These are phyloP conservation scores for Drosophila pallidifrons DNA, from an alignment of 1,140 invertebrate species.

Conservation along the genomic window DNA sequence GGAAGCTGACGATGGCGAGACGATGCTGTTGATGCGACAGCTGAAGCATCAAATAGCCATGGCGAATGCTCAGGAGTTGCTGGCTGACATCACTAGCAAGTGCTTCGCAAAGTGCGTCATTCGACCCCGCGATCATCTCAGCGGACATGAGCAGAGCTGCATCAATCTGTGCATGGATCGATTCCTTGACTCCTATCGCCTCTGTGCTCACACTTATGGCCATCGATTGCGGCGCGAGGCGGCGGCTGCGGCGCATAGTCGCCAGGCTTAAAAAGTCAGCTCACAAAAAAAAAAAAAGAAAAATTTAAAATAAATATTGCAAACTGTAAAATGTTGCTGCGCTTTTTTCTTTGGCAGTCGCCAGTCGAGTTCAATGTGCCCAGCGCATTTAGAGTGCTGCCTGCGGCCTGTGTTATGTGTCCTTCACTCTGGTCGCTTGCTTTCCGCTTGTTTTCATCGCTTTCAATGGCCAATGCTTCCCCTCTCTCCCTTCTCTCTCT, in stretches of 20 bases:
- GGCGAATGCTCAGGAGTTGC: slow-evolving; percentile 39
- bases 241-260: neutral
- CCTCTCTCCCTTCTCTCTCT: no score
- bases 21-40: slow-evolving; percentile 15
- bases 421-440: neutral
- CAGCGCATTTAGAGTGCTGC: no score
- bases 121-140: slow-evolving; percentile 27
- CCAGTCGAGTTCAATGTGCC: no score
- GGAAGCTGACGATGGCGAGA: slow-evolving; percentile 13
- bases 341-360: no score
- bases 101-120: slow-evolving; percentile 44
- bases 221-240: slow-evolving; percentile 36
- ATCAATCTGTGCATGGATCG: slow-evolving; percentile 44
- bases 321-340: no score
- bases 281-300: no score
- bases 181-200: slow-evolving; percentile 44
- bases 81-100: slow-evolving; percentile 33
- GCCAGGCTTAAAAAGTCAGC: neutral
- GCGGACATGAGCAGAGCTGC: slow-evolving; percentile 23
- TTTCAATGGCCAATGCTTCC: slow-evolving; percentile 9
- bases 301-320: no score
- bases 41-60: slow-evolving; percentile 43
- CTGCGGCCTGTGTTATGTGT: neutral
- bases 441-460: slow-evolving; percentile 18
- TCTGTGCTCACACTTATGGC: slow-evolving; percentile 35